A percentile compares a stretch with the other conserved stretches of the same genome.
Conservation (phyloP, 1,140 invertebrate genomes). For the Frieseomelitta varia region DNA sequence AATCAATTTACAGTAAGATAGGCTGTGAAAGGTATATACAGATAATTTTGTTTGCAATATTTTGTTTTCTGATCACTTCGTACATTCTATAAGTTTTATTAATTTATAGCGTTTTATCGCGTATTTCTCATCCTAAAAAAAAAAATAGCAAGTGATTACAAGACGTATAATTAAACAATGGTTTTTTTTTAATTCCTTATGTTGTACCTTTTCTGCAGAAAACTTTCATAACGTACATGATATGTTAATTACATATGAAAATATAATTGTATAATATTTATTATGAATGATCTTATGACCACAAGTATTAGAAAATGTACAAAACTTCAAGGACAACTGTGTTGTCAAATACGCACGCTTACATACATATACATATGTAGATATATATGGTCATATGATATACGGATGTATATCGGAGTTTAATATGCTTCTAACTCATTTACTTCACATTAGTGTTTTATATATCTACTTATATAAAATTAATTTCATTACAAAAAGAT, state of each 20-base stretch:
- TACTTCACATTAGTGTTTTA: not conserved
- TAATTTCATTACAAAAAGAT: not conserved
- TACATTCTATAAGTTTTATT: slow-evolving; percentile 21
- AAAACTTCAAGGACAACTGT: slow-evolving; percentile 15
- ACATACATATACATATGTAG: not conserved
- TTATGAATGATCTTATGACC: not conserved
- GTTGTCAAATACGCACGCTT: slow-evolving; percentile 6
- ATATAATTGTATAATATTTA: slow-evolving; percentile 16
- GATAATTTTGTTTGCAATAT: slow-evolving; percentile 22
- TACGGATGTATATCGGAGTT: not conserved
- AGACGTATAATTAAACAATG: not conserved
- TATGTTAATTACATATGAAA: not conserved
- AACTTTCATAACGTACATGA: not conserved
- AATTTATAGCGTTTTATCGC: not conserved
- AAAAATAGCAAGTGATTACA: not conserved
- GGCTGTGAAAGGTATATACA: slow-evolving; percentile 39
- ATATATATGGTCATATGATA: too few species aligned
- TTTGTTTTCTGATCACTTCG: slow-evolving; percentile 6
- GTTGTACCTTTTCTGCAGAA: not conserved
- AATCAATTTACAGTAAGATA: slow-evolving; percentile 25
- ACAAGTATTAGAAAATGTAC: slow-evolving; percentile 6
- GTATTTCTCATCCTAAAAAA: not conserved
- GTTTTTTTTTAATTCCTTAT: slow-evolving; percentile 2
- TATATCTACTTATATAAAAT: not conserved
- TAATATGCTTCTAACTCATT: not conserved